Base-by-base conservation (phyloP, 1,140 invertebrate species). In the Procambarus clarkii region DNA sequence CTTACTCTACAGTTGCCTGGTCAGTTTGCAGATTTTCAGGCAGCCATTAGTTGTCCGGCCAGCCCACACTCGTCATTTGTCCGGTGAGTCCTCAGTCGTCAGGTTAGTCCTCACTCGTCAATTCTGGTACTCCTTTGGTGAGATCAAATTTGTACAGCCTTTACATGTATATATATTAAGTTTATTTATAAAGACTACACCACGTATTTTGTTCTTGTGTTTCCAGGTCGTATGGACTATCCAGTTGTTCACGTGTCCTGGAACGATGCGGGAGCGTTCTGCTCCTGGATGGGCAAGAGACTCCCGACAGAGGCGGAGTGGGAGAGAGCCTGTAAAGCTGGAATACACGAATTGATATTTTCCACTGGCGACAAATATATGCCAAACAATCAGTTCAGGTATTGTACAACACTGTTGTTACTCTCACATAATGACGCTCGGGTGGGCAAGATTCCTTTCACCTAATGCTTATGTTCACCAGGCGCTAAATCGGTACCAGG, bases 161-260 rank as follows among this genome's bases (percentile, higher is more conserved):
- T 34, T 34, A 34, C 34, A 34, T 34, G 34, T 34, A 34, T 34
- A 34, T 34, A 34, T 34, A 34, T 34, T 34, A 34, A 34, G 34
- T 34, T 34, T 34, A 34, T 34, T 34, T 34, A 34, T 34, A 34
- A 34, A 34, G 34, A 34, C 34, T 34, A 34, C 7, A 0, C 0
- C 34, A 8, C 24, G 34, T 74, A 21, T 64, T 64, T 64, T 18
- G 18, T 21, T 64, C 18, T 21, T 69, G 69, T 69, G 69, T 93
- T 94, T 95, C 85, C 93, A 97, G 97, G 95, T 93, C 96, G 96
- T 94, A 96, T 97, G 96, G 95, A 98, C 93, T 98, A 99, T 95
- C 98, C 98, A 83, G 98, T 99, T 3, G 95, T 97, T 86, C 98
- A 99, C 96, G 97, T 98, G 0, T 98, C 98, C 2, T 99, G 98